These are phyloP conservation scores for Zaprionus lineosus DNA, from an alignment of 2,888 invertebrate species.

Conservation along the genomic window DNA sequence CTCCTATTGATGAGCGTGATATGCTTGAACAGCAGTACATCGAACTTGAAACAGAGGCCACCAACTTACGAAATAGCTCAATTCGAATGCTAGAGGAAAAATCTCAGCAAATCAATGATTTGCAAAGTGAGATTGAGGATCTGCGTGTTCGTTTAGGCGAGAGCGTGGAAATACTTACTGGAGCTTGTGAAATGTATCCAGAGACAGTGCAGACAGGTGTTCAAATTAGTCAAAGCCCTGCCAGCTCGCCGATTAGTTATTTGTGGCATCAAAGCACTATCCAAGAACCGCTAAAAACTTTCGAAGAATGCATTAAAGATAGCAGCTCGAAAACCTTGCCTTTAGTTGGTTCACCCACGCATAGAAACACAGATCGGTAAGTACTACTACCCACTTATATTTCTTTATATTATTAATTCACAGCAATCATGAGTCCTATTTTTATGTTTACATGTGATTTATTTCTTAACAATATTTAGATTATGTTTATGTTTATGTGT, in stretches of 20 bases:
- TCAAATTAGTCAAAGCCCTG: slow-evolving; percentile 75
- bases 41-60: slow-evolving; percentile 88
- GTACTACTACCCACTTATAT: slow-evolving; percentile 32
- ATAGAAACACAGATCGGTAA: slow-evolving; percentile 70
- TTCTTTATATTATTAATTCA: slow-evolving; percentile 24
- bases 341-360: slow-evolving; percentile 56
- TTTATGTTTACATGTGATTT: neutral
- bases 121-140: slow-evolving; percentile 84
- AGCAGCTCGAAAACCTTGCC: slow-evolving; percentile 38
- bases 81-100: slow-evolving; percentile 84
- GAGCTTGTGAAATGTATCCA: slow-evolving; percentile 77
- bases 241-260: slow-evolving; percentile 83
- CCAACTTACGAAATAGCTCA: slow-evolving; percentile 84
- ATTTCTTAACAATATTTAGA: too few relatives aligned
- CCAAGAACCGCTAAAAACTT: slow-evolving; percentile 81
- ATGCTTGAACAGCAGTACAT: slow-evolving; percentile 88
- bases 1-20: slow-evolving; percentile 90
- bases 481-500: too few relatives aligned
- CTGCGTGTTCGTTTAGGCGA: slow-evolving; percentile 81
- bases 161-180: slow-evolving; percentile 80
- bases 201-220: slow-evolving; percentile 55
- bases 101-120: slow-evolving; percentile 84
- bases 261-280: slow-evolving; percentile 84
- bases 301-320: slow-evolving; percentile 65
- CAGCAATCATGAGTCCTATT: neutral